Percentiles rank a stretch among this genome's conserved stretches.
Evolutionary conservation across 2,113 vertebrate genomes (phyloP).

Genomic region (Tapirus terrestris): DNA sequence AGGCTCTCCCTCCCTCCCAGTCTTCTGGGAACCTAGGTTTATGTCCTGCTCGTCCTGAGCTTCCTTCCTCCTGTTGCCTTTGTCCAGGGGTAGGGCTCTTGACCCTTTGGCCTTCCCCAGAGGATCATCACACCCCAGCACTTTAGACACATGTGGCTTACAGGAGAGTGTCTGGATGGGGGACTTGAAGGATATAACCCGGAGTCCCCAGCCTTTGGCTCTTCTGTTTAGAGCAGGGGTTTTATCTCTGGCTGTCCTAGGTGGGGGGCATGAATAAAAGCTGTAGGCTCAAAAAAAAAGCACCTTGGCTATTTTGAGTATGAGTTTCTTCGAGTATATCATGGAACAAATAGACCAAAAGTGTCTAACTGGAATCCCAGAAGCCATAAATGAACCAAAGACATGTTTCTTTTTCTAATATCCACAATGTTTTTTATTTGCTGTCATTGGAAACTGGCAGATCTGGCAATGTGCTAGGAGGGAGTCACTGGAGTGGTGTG

Average conservation of each 20-base stretch:
- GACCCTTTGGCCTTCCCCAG: neutral
- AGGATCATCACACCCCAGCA: neutral
- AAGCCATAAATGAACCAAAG: neutral
- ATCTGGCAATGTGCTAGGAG: neutral
- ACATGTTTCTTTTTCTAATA: neutral
- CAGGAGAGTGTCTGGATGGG: neutral
- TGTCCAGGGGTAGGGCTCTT: neutral
- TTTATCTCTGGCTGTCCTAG: neutral
- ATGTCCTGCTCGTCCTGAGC: neutral
- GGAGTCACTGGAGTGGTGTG: neutral
- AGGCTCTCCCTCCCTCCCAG: neutral
- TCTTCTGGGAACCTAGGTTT: neutral
- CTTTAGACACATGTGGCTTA: neutral
- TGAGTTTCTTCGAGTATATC: neutral
- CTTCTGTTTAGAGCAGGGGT: neutral
- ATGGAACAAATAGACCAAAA: neutral
- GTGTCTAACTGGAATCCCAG: neutral
- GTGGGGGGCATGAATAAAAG: neutral
- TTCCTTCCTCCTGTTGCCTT: neutral
- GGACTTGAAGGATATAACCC: neutral
- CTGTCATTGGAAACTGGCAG: neutral
- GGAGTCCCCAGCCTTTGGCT: neutral
- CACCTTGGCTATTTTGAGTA: neutral
- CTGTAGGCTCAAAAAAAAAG: neutral
- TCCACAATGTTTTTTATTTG: neutral